Evolutionary conservation across 2,113 vertebrate species (phyloP).

Genomic region (Strix uralensis): DNA sequence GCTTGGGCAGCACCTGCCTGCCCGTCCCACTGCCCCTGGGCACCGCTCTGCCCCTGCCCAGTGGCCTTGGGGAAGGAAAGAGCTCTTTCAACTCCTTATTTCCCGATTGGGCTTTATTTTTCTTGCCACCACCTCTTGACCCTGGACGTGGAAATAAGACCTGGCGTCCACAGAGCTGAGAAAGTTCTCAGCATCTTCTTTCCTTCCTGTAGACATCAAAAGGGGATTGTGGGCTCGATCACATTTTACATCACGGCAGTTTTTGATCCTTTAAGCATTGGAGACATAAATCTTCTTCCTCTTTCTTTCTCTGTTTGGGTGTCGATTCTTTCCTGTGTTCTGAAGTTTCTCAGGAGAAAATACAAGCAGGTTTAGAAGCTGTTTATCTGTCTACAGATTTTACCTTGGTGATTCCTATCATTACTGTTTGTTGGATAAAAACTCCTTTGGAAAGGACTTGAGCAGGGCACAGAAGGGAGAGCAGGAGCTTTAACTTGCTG

Average conservation of each 20-base stretch:
- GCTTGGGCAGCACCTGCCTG: not conserved
- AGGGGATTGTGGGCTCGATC: constrained; percentile 23
- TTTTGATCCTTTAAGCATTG: constrained; percentile 58
- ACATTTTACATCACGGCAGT: not conserved
- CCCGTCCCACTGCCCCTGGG: not conserved
- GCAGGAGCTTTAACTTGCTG: not conserved
- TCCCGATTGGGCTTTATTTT: constrained; percentile 49
- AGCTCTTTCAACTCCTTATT: constrained; percentile 56
- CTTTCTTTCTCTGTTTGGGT: constrained; percentile 28
- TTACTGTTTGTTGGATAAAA: not conserved
- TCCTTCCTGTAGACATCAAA: constrained; percentile 71
- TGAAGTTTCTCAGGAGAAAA: constrained; percentile 52
- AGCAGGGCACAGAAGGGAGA: not conserved
- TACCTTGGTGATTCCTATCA: not conserved
- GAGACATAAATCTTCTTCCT: constrained; percentile 51
- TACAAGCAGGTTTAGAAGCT: not conserved
- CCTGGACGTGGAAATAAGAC: constrained; percentile 54
- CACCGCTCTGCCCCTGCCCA: not conserved
- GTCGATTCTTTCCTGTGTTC: constrained; percentile 36
- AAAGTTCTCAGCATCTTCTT: constrained; percentile 74
- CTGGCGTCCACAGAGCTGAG: constrained; percentile 51
- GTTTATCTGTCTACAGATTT: not conserved
- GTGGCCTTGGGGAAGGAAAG: not conserved
- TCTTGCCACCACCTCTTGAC: constrained; percentile 68
- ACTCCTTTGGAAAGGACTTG: not conserved